phyloP scores from a whole-genome alignment of 2,888 invertebrate species.

The Emmelina monodactyla region DNA sequence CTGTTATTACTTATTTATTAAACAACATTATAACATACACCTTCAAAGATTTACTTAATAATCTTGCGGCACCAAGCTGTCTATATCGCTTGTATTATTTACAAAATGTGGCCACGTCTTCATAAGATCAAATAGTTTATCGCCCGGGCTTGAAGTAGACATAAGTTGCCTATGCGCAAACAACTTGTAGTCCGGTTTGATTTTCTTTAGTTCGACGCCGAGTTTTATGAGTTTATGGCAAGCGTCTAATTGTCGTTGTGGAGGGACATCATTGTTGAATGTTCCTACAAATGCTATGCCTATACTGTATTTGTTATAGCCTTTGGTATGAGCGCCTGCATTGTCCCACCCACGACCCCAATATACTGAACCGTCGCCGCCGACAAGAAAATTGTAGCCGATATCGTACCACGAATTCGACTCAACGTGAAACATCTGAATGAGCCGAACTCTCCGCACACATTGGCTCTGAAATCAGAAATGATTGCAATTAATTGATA shows the following conservation, averaged over 20 bases:
- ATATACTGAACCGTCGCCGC: conserved; percentile 79
- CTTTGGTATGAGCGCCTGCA: conserved; percentile 74
- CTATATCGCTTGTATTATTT: conserved; percentile 27
- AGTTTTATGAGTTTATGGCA: conserved; percentile 58
- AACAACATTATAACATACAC: too few species aligned
- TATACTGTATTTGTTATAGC: conserved; percentile 72
- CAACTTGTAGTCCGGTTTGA: conserved; percentile 70
- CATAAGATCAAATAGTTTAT: conserved; percentile 68
- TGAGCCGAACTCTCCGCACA: conserved; percentile 64
- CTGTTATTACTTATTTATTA: too few species aligned
- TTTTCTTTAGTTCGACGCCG: conserved; percentile 69
- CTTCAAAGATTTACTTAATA: too few species aligned
- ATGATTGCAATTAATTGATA: too few species aligned
- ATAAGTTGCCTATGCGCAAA: conserved; percentile 73
- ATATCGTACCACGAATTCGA: conserved; percentile 64
- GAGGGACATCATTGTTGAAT: conserved; percentile 9
- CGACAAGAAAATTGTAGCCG: conserved; percentile 80
- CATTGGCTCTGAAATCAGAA: conserved; percentile 60
- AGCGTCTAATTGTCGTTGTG: neutral
- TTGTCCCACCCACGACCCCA: conserved; percentile 78
- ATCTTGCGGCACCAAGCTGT: conserved; percentile 32
- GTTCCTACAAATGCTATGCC: conserved; percentile 79
- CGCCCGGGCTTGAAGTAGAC: conserved; percentile 74
- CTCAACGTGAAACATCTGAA: conserved; percentile 76
- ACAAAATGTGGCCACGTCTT: conserved; percentile 75